phyloP scores from a whole-genome alignment of 1,140 invertebrate genomes.

The Drosophila neocordata region DNA sequence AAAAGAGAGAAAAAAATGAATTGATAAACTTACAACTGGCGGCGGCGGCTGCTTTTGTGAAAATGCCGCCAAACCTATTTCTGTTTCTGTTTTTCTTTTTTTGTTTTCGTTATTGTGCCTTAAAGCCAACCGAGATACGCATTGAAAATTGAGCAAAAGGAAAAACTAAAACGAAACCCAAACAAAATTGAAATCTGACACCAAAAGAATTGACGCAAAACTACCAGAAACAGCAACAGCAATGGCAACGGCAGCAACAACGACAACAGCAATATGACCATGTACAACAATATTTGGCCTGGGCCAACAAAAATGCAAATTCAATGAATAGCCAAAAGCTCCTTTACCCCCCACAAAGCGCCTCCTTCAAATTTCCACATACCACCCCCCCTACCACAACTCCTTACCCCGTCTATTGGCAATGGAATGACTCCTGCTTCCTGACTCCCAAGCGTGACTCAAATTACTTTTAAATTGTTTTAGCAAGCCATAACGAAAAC shows the following conservation, averaged over 20 bases:
- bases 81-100: conserved; percentile 22
- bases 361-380: too few relatives aligned
- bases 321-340: conserved; percentile 59
- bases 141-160: conserved; percentile 48
- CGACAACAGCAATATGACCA: conserved; percentile 26
- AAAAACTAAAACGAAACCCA: conserved; percentile 33
- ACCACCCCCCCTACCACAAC: background rate
- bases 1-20: conserved; percentile 36
- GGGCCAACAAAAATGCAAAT: conserved; percentile 65
- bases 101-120: conserved; percentile 46
- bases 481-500: conserved; percentile 55
- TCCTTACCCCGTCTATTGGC: background rate
- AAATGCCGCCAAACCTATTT: conserved; percentile 71
- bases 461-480: conserved; percentile 81
- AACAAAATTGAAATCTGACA: conserved; percentile 81
- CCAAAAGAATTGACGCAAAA: conserved; percentile 76
- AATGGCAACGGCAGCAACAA: conserved; percentile 25
- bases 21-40: conserved; percentile 78
- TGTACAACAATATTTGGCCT: conserved; percentile 11
- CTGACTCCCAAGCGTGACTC: conserved; percentile 48
- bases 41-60: conserved; percentile 68
- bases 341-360: background rate
- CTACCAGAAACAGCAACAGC: conserved; percentile 24
- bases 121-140: conserved; percentile 66
- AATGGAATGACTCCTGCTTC: background rate